Evolutionary conservation across 2,888 invertebrate species (phyloP).

Genomic region (Eutolmus rufibarbis): DNA sequence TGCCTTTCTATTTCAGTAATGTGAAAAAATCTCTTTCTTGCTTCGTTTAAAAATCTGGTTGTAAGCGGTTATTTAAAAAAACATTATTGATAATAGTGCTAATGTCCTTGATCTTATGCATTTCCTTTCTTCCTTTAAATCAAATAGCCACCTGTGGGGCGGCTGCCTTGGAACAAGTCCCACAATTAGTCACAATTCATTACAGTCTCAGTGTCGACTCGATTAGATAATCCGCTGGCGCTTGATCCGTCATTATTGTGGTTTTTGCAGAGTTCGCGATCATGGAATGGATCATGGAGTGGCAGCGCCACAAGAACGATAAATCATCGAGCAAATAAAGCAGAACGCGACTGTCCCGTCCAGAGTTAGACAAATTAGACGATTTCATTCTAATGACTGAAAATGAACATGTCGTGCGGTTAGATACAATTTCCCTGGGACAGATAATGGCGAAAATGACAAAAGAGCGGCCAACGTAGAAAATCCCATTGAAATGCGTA

Average conservation of each 20-base stretch:
- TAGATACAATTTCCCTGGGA: not conserved
- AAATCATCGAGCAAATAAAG: conserved; percentile 7
- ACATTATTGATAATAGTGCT: not conserved
- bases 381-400: conserved; percentile 22
- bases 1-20: not conserved
- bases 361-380: conserved; percentile 12
- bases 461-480: not conserved
- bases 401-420: conserved; percentile 26
- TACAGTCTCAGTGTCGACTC: not conserved
- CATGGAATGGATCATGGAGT: not conserved
- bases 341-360: not conserved
- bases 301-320: not conserved
- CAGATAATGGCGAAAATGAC: not conserved
- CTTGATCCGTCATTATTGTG: conserved; percentile 2
- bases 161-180: not conserved
- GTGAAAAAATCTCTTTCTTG: not conserved
- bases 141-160: not conserved
- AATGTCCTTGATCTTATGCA: not conserved
- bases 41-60: not conserved
- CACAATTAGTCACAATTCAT: not conserved
- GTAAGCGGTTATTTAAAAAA: not conserved
- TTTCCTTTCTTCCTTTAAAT: not conserved
- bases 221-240: not conserved
- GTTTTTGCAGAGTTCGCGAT: not conserved
- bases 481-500: conserved; percentile 27